These are phyloP conservation scores for Macropodus opercularis DNA, from an alignment of 2,797 vertebrate species.

Conservation along the genomic window DNA sequence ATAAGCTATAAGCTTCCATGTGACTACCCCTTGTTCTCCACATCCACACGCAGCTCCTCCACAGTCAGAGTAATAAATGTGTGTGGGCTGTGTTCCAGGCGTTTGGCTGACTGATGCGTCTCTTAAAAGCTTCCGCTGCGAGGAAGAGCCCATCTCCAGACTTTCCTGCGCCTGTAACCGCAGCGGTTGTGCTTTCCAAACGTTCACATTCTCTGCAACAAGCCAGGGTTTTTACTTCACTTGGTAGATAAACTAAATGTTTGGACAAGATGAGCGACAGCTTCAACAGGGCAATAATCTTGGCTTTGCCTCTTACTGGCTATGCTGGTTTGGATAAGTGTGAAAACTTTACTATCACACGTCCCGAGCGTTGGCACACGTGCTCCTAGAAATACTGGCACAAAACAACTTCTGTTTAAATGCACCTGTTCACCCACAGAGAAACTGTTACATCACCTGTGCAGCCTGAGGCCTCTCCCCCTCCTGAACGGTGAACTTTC, in stretches of 20 bases:
- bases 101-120: slow-evolving; percentile 52
- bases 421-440: slow-evolving; percentile 2
- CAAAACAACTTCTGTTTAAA: slow-evolving; percentile 37
- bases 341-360: slow-evolving; percentile 11
- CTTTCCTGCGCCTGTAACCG: slow-evolving; percentile 48
- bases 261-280: slow-evolving; percentile 3
- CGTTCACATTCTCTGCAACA: slow-evolving; percentile 12
- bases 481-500: background rate
- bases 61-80: slow-evolving; percentile 52
- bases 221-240: slow-evolving; percentile 12
- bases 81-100: slow-evolving; percentile 60
- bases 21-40: slow-evolving; percentile 14
- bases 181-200: slow-evolving; percentile 27
- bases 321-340: no score
- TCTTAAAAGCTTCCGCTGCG: slow-evolving; percentile 72
- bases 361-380: slow-evolving; percentile 34
- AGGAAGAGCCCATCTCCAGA: slow-evolving; percentile 53
- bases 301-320: no score
- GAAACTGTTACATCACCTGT: slow-evolving; percentile 22
- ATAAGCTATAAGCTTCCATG: no score
- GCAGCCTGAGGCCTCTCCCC: background rate
- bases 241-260: slow-evolving; percentile 11
- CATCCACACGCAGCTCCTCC: background rate
- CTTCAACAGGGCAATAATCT: background rate
- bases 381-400: slow-evolving; percentile 39